Conservation (phyloP, 1,140 invertebrate species). For the Phymastichus coffea region DNA sequence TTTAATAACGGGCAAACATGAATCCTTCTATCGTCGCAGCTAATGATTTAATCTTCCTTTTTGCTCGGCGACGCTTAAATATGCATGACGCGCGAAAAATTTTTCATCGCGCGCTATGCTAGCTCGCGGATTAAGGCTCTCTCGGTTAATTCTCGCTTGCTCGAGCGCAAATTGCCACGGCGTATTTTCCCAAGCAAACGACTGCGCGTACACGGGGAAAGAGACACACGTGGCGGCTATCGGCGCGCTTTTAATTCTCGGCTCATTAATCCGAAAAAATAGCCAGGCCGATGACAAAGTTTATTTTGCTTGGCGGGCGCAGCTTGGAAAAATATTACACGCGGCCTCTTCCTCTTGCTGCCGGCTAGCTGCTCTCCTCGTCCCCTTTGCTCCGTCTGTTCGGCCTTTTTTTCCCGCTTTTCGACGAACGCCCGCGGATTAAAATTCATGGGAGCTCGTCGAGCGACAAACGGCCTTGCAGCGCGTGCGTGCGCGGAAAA, state of each 20-base stretch:
- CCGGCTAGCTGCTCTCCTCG: neutral
- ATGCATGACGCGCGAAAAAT: constrained; percentile 19
- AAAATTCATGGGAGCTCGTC: constrained; percentile 45
- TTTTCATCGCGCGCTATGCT: constrained; percentile 8
- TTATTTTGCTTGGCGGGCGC: constrained; percentile 40
- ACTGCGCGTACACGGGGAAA: too few species aligned
- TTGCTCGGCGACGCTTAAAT: constrained; percentile 1
- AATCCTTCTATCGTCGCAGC: constrained; percentile 7
- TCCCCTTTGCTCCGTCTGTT: constrained; percentile 11
- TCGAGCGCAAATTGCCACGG: constrained; percentile 35
- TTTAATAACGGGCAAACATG: neutral
- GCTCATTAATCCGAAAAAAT: too few species aligned
- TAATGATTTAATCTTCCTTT: constrained; percentile 19
- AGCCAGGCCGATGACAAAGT: constrained; percentile 40
- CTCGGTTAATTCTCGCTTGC: constrained; percentile 35
- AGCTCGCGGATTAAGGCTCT: constrained; percentile 31
- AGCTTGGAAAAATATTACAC: constrained; percentile 44
- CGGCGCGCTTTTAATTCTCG: too few species aligned
- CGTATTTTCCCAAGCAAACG: constrained; percentile 47
- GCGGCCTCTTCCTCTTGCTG: neutral
- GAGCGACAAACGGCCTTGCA: constrained; percentile 32
- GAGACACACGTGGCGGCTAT: too few species aligned
- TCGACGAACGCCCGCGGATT: constrained; percentile 32
- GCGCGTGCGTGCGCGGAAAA: neutral
- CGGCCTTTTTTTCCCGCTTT: constrained; percentile 23